Evolutionary conservation across 2,113 vertebrate species (phyloP).

Genomic region (Thymallus thymallus): DNA sequence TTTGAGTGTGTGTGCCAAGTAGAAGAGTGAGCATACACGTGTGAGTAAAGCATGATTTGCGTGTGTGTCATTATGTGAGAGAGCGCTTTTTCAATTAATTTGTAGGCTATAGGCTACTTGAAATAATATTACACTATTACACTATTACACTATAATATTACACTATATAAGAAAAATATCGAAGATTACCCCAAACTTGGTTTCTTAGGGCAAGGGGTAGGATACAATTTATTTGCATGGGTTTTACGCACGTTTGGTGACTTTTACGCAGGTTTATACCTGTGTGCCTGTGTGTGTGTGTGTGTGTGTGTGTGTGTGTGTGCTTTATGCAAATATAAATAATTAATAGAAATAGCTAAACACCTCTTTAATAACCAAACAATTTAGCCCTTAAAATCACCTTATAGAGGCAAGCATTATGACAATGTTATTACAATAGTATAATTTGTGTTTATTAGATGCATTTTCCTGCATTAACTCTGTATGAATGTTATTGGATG

Average conservation of each 20-base stretch:
- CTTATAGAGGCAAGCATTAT: too few relatives aligned
- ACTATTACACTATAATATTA: neutral
- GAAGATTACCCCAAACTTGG: neutral
- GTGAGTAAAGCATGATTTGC: neutral
- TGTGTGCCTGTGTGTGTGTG: constrained; percentile 18
- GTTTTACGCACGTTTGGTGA: constrained; percentile 6
- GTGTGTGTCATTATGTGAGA: neutral
- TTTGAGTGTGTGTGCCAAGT: neutral
- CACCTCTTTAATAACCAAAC: too few relatives aligned
- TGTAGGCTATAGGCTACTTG: too few relatives aligned
- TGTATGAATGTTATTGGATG: neutral
- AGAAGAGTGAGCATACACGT: neutral
- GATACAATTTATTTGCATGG: neutral
- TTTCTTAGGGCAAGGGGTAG: neutral
- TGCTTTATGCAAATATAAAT: neutral
- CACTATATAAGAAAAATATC: neutral
- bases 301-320: neutral
- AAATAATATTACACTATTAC: too few relatives aligned
- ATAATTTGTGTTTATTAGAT: too few relatives aligned
- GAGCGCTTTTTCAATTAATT: too few relatives aligned
- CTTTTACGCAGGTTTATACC: neutral
- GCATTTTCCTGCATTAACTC: too few relatives aligned
- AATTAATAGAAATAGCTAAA: neutral
- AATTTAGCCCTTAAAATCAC: too few relatives aligned
- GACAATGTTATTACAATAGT: too few relatives aligned